phyloP scores from a whole-genome alignment of 92 coral and sea anemone genomes.

The Actinernus sp. region DNA sequence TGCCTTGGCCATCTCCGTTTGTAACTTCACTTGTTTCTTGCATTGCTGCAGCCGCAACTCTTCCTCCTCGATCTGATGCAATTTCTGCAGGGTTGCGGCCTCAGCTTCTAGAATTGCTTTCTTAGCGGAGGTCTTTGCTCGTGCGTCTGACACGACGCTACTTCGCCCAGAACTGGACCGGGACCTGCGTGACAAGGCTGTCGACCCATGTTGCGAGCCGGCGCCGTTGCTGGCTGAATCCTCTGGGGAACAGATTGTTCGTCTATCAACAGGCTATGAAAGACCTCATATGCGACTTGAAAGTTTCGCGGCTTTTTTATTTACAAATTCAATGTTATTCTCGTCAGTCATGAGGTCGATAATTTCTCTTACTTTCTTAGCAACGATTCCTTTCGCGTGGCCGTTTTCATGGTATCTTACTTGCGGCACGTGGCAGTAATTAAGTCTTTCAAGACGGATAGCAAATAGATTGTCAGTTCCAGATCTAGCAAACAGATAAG shows the following conservation, averaged over 20 bases:
- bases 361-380: conserved; percentile 9
- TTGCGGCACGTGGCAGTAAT: background rate
- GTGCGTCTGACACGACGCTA: background rate
- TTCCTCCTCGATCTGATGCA: conserved; percentile 29
- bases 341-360: too few relatives aligned
- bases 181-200: too few relatives aligned
- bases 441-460: too few relatives aligned
- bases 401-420: conserved; percentile 2
- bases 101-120: conserved; percentile 39
- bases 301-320: background rate
- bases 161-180: background rate
- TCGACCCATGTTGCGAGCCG: conserved; percentile 8
- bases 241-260: too few relatives aligned
- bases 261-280: background rate
- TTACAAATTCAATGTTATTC: conserved; percentile 3
- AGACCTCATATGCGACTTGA: background rate
- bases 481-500: too few relatives aligned
- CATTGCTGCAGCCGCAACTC: conserved; percentile 25
- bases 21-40: background rate
- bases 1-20: conserved; percentile 40
- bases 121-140: conserved; percentile 21
- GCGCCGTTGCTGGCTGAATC: conserved; percentile 38
- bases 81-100: conserved; percentile 13
- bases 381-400: background rate
- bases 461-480: too few relatives aligned